Conservation (phyloP, 2,888 invertebrate species). For the Leucania comma region DNA sequence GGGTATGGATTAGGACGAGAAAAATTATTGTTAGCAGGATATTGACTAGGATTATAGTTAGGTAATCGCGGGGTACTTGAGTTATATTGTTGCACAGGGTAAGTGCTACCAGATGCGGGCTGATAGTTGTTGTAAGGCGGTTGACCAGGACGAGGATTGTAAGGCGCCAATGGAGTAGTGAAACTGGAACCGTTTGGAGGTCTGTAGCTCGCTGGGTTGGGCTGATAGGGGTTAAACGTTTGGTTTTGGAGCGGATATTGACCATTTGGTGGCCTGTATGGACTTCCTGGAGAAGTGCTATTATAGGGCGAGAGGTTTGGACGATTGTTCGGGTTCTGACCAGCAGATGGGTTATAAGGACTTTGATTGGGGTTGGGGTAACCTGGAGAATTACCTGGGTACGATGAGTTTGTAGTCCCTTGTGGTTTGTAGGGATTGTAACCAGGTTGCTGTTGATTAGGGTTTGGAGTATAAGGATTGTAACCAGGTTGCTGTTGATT, state of each 20-base stretch:
- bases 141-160: slow-evolving; percentile 43
- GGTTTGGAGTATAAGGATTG: slow-evolving; percentile 41
- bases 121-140: slow-evolving; percentile 39
- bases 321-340: slow-evolving; percentile 34
- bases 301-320: slow-evolving; percentile 23
- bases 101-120: slow-evolving; percentile 14
- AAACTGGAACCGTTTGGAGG: slow-evolving; percentile 48
- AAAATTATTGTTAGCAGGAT: slow-evolving; percentile 46
- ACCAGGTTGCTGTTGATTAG: slow-evolving; percentile 47
- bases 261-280: slow-evolving; percentile 35
- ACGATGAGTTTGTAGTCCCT: slow-evolving; percentile 38
- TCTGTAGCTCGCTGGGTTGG: slow-evolving; percentile 28
- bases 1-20: slow-evolving; percentile 37
- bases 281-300: slow-evolving; percentile 25
- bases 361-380: slow-evolving; percentile 25
- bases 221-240: slow-evolving; percentile 35
- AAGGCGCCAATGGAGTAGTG: slow-evolving; percentile 52
- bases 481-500: slow-evolving; percentile 48
- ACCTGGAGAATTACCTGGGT: slow-evolving; percentile 32
- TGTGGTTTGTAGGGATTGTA: slow-evolving; percentile 16
- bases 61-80: slow-evolving; percentile 33
- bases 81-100: slow-evolving; percentile 33
- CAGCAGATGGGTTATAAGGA: slow-evolving; percentile 40
- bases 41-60: slow-evolving; percentile 41
- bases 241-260: slow-evolving; percentile 49